Evolutionary conservation across 30 jellyfish, hydroid and myxozoan species (phyloP).

Genomic region (Mastigias papua): DNA sequence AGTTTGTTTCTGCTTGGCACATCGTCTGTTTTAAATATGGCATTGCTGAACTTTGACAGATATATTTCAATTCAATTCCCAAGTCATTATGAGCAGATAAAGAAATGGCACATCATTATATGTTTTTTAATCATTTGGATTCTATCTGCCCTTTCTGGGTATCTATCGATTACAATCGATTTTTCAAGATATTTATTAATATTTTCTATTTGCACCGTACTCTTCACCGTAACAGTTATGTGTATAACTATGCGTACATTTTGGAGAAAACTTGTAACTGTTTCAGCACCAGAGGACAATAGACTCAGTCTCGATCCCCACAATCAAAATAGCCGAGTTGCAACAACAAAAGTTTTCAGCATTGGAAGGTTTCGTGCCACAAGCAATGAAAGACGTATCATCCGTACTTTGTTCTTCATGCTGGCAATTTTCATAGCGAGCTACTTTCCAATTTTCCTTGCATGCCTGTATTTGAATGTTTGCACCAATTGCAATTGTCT

Average conservation of each 20-base stretch:
- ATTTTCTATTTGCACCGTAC: constrained; percentile 54
- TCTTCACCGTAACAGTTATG: constrained; percentile 71
- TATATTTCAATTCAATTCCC: constrained; percentile 64
- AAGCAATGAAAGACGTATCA: constrained; percentile 70
- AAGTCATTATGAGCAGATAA: constrained; percentile 11
- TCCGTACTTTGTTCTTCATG: constrained; percentile 66
- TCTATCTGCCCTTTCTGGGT: constrained; percentile 32
- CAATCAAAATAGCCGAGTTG: constrained; percentile 66
- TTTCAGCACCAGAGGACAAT: constrained; percentile 56
- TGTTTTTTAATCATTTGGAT: constrained; percentile 36
- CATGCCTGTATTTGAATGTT: constrained; percentile 58
- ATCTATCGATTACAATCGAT: constrained; percentile 31
- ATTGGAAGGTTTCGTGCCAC: constrained; percentile 74
- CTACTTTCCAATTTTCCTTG: constrained; percentile 73
- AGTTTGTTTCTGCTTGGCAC: constrained; percentile 58
- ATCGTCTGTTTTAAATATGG: constrained; percentile 74
- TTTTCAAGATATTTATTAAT: constrained; percentile 31
- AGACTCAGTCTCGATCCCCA: constrained; percentile 66
- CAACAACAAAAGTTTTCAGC: constrained; percentile 65
- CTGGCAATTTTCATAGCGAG: constrained; percentile 60
- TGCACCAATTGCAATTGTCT: constrained; percentile 75
- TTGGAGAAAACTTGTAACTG: constrained; percentile 67
- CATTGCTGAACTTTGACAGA: constrained; percentile 71
- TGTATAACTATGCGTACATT: constrained; percentile 69
- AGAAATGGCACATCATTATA: constrained; percentile 13